Base-by-base conservation (phyloP, 2,888 invertebrate genomes). In the Chirona hameri region DNA sequence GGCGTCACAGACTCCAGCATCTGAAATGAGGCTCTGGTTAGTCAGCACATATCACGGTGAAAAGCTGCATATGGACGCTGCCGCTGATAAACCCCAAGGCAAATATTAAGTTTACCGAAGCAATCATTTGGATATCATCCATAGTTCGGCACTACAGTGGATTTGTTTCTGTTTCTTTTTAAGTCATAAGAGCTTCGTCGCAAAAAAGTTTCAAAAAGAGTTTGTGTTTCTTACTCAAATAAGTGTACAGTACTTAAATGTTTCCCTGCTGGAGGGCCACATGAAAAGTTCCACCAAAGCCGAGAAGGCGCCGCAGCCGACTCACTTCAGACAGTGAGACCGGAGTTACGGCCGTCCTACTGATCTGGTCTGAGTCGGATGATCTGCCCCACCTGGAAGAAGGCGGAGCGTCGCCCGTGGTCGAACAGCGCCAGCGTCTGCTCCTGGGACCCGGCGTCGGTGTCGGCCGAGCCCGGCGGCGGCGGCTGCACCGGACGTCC, bases 1-100 rank as follows among this genome's bases (percentile, higher is more conserved):
- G 69, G 81, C 27, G 48, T n/a, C 81, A 79, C 60, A 83, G 83
- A 84, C 27, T 69, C 80, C 84, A 83, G 82, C 5, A n/a, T 76
- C 76, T 76, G 76, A 9, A 2, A 29, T 2, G 4, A 24, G 31
- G 14, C 3, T 10, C n/a, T 21, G 21, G 18, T 57, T 12, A 15
- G 27, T 4, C 65, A 27, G 7, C n/a, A 14, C 27, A 4, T 7
- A 24, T 24, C 4, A 14, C 10, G 21, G 24, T 4, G 60, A 5
- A 5, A 60, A 60, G 21, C 21, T 12, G 21, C 24, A 21, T 24
- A 4, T 24, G 60, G 21, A 60, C 10, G 5, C 60, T 12, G 10
- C 4, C 15, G 21, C 60, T 12, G 10, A 52, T 14, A 14, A 52
- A 52, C 52, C 7, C 7, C 10, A 52, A 12, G 52, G 52, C 7